Percentiles rank a stretch among this genome's conserved stretches.
These are phyloP conservation scores for Helicoverpa zea DNA, from an alignment of 1,140 invertebrate species.

Conservation along the genomic window DNA sequence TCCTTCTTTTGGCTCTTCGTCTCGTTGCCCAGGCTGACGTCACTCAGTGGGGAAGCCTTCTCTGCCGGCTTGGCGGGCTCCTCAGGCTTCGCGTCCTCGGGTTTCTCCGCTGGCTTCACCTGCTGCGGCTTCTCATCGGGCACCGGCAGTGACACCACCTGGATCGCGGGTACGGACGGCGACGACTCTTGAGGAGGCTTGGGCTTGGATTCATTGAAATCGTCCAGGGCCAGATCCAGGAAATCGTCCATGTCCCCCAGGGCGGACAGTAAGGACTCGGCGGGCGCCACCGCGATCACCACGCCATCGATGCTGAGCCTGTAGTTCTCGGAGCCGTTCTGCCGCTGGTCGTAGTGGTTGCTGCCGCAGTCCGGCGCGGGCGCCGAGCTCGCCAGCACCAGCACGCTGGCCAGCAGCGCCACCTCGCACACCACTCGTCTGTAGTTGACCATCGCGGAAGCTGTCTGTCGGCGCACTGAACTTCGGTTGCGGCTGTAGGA, in stretches of 20 bases:
- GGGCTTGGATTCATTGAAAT: constrained; percentile 66
- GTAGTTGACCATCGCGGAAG: constrained; percentile 83
- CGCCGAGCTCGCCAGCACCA: constrained; percentile 60
- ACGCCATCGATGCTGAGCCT: constrained; percentile 89
- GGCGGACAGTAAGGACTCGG: constrained; percentile 82
- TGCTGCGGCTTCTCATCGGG: constrained; percentile 52
- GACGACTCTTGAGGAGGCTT: constrained; percentile 55
- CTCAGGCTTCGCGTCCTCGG: constrained; percentile 50
- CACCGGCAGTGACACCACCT: not conserved
- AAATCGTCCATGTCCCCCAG: constrained; percentile 76
- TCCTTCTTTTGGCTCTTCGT: constrained; percentile 72
- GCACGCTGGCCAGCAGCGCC: constrained; percentile 62
- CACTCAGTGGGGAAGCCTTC: constrained; percentile 56
- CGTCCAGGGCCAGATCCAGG: constrained; percentile 64
- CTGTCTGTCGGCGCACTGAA: constrained; percentile 73
- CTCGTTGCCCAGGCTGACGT: constrained; percentile 62
- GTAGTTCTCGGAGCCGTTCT: constrained; percentile 91
- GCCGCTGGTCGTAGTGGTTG: constrained; percentile 89
- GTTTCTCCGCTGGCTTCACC: constrained; percentile 15
- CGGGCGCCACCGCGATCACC: constrained; percentile 89
- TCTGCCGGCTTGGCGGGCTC: constrained; percentile 57
- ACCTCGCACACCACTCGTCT: constrained; percentile 79
- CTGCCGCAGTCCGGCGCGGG: constrained; percentile 60
- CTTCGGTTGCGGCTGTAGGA: constrained; percentile 61
- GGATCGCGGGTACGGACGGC: not conserved